A percentile compares a stretch with the other conserved stretches of the same genome.
phyloP scores from a whole-genome alignment of 37 sponge, comb jelly and placozoan species.

The Bolinopsis microptera region DNA sequence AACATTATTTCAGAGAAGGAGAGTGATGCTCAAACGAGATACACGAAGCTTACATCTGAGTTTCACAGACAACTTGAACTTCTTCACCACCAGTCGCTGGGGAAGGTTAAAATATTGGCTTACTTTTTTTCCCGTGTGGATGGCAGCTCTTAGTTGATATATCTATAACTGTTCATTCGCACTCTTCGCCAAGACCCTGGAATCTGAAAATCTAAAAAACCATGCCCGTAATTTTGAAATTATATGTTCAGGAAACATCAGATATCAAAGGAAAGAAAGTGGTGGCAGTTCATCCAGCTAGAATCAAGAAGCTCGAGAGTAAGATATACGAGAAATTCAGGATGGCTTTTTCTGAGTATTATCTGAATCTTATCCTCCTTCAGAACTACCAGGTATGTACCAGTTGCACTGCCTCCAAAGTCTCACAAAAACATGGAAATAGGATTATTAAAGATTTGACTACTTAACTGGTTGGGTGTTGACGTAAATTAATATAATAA shows the following conservation, averaged over 20 bases:
- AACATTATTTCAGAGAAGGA: conserved; percentile 40
- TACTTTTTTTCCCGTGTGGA: background rate
- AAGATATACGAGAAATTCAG: conserved; percentile 69
- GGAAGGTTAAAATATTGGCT: conserved; percentile 18
- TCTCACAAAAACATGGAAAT: background rate
- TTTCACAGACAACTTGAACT: conserved; percentile 61
- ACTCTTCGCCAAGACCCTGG: too few species aligned
- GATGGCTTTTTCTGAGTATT: conserved; percentile 77
- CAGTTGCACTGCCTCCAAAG: background rate
- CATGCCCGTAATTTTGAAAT: too few species aligned
- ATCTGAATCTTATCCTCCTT: conserved; percentile 80
- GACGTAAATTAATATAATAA: too few species aligned
- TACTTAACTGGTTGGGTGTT: too few species aligned
- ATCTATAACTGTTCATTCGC: too few species aligned
- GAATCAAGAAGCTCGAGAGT: conserved; percentile 27
- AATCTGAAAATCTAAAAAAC: too few species aligned
- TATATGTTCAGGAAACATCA: conserved; percentile 64
- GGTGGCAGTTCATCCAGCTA: conserved; percentile 24
- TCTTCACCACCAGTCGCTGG: conserved; percentile 27
- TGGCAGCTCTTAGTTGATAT: too few species aligned
- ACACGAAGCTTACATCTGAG: conserved; percentile 50
- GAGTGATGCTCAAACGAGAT: conserved; percentile 13
- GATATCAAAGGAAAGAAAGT: conserved; percentile 66
- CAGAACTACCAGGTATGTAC: conserved; percentile 81
- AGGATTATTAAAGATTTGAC: background rate